A percentile compares a stretch with the other conserved stretches of the same genome.
Evolutionary conservation across 2,113 vertebrate species (phyloP).

Genomic region (Ahaetulla prasina): DNA sequence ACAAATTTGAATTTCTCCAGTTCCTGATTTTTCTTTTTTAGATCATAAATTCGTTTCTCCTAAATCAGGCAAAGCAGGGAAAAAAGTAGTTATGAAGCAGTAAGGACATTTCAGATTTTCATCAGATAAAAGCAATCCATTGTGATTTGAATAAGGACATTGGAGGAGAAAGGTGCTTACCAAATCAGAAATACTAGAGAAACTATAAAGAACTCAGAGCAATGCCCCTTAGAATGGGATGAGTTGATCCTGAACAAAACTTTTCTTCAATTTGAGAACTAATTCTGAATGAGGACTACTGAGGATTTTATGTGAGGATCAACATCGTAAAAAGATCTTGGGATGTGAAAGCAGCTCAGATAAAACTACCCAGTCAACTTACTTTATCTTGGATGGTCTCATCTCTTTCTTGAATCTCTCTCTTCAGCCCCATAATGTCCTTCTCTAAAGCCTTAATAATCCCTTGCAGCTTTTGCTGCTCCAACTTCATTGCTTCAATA

Average conservation of each 20-base stretch:
- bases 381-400: slow-evolving; percentile 87
- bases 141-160: not conserved
- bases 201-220: not conserved
- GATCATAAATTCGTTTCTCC: slow-evolving; percentile 78
- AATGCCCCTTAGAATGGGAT: not conserved
- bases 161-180: not conserved
- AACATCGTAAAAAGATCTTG: not conserved
- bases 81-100: not conserved
- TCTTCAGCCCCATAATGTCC: slow-evolving; percentile 80
- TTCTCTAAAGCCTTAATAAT: slow-evolving; percentile 82
- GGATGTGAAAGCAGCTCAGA: not conserved
- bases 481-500: slow-evolving; percentile 73
- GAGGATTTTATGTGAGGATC: not conserved
- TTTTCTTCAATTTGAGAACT: not conserved
- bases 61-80: slow-evolving; percentile 40
- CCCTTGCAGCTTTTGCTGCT: slow-evolving; percentile 78
- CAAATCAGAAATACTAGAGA: not conserved
- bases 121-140: not conserved
- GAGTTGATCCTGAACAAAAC: not conserved
- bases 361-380: slow-evolving; percentile 5
- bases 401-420: slow-evolving; percentile 79
- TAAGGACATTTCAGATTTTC: not conserved
- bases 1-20: slow-evolving; percentile 84
- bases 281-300: not conserved
- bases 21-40: slow-evolving; percentile 83